These are phyloP conservation scores for Erebia epiphron DNA, from an alignment of 2,888 invertebrate species.

Conservation along the genomic window DNA sequence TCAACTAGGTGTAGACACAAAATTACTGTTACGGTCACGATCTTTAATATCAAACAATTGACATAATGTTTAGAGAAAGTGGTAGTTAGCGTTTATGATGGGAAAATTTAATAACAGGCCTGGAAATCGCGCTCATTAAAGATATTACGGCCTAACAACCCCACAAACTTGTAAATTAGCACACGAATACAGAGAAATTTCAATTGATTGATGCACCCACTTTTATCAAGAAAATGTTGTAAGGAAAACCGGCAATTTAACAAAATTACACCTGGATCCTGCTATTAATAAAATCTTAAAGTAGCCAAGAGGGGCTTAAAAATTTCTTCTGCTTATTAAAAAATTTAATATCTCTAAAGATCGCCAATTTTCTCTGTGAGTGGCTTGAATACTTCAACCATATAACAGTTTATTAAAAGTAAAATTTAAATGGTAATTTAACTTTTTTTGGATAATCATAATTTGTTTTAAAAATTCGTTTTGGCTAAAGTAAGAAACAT, in stretches of 20 bases:
- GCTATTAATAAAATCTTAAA: no score
- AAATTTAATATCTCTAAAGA: no score
- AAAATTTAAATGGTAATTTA: no score
- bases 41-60: constrained; percentile 38
- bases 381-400: no score
- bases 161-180: constrained; percentile 30
- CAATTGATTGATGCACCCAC: constrained; percentile 6
- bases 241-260: not conserved
- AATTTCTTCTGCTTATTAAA: no score
- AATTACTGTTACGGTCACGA: constrained; percentile 8
- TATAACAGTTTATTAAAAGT: no score
- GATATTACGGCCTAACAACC: constrained; percentile 27
- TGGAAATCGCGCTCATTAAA: constrained; percentile 33
- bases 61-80: constrained; percentile 44
- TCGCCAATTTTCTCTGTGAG: no score
- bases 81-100: constrained; percentile 40
- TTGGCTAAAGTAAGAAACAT: no score
- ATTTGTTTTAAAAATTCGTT: no score
- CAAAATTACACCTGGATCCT: not conserved
- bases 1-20: constrained; percentile 3
- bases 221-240: not conserved
- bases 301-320: no score
- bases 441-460: no score
- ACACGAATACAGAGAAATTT: constrained; percentile 20
- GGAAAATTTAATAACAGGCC: constrained; percentile 41